Conservation (phyloP, 1,140 invertebrate genomes). For the Antheraea pernyi region DNA sequence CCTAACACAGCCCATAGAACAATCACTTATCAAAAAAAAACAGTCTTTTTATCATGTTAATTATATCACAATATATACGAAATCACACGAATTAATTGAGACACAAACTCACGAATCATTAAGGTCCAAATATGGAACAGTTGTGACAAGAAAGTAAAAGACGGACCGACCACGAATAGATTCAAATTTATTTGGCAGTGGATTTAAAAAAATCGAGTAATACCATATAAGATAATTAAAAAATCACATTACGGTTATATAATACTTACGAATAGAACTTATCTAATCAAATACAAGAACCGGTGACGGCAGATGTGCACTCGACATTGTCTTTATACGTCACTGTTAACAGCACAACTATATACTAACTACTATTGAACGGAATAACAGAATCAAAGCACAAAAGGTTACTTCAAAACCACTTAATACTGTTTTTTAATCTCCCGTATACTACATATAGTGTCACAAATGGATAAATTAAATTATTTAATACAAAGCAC, state of each 20-base stretch:
- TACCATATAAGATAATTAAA: slow-evolving; percentile 51
- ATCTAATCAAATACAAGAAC: slow-evolving; percentile 64
- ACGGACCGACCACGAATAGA: slow-evolving; percentile 37
- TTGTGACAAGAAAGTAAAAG: background rate
- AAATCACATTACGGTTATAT: slow-evolving; percentile 72
- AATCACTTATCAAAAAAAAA: slow-evolving; percentile 2
- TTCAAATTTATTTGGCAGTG: slow-evolving; percentile 54
- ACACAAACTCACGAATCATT: background rate
- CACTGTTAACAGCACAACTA: too few species aligned
- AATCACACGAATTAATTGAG: background rate
- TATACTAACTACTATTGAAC: too few species aligned
- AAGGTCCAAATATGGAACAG: too few species aligned
- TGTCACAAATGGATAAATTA: background rate
- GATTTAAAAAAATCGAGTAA: slow-evolving; percentile 54
- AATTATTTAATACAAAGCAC: background rate
- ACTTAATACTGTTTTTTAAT: too few species aligned
- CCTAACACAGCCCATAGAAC: slow-evolving; percentile 14
- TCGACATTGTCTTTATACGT: background rate
- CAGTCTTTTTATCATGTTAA: slow-evolving; percentile 46
- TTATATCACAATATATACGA: slow-evolving; percentile 56
- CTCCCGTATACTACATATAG: background rate
- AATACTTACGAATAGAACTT: slow-evolving; percentile 72
- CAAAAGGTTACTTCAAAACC: too few species aligned
- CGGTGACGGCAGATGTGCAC: slow-evolving; percentile 54
- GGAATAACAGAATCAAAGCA: background rate